Evolutionary conservation across 1,140 invertebrate species (phyloP).

Genomic region (Adelges cooleyi): DNA sequence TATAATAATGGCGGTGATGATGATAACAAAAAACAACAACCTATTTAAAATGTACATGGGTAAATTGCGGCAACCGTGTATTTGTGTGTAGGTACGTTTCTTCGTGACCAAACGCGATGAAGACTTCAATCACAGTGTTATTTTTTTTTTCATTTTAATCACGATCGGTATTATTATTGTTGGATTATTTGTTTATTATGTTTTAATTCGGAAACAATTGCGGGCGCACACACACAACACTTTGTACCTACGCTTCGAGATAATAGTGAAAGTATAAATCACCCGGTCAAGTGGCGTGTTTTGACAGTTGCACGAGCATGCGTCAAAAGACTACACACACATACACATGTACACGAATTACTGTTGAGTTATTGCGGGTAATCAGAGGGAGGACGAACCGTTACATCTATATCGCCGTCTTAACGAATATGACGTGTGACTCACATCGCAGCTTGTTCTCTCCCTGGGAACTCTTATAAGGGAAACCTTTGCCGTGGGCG

Average conservation of each 20-base stretch:
- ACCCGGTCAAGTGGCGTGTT: conserved; percentile 25
- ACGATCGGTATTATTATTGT: conserved; percentile 5
- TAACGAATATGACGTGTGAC: too few relatives aligned
- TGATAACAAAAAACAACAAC: not conserved
- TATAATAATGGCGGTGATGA: not conserved
- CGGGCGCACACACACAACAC: not conserved
- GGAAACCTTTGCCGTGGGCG: too few relatives aligned
- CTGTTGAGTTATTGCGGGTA: conserved; percentile 12
- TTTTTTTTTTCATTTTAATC: conserved; percentile 5
- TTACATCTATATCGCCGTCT: not conserved
- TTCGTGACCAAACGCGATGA: conserved; percentile 18
- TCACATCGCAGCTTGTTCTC: too few relatives aligned
- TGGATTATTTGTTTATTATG: not conserved
- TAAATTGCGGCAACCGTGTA: not conserved
- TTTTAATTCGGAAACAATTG: conserved; percentile 28
- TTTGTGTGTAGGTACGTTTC: not conserved
- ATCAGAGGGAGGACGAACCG: not conserved
- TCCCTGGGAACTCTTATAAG: too few relatives aligned
- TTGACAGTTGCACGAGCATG: conserved; percentile 23
- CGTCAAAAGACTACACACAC: not conserved
- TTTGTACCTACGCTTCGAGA: too few relatives aligned
- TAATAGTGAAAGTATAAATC: conserved; percentile 25
- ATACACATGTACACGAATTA: not conserved
- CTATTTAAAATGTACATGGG: too few relatives aligned
- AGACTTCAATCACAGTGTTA: conserved; percentile 15